A percentile compares a stretch with the other conserved stretches of the same genome.
phyloP scores from a whole-genome alignment of 2,888 invertebrate genomes.

The Synanthedon formicaeformis region DNA sequence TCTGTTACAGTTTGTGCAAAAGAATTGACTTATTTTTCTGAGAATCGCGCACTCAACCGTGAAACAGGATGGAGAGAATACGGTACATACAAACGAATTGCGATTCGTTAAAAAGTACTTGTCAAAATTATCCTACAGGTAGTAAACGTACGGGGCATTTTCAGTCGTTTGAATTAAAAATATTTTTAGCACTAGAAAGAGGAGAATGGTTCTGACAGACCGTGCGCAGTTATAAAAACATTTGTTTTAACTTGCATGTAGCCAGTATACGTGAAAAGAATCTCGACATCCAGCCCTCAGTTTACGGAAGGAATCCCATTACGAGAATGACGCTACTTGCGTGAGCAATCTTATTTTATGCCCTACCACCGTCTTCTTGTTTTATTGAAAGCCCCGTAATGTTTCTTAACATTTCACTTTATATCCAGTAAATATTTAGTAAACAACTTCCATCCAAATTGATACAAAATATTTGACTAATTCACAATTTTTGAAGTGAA shows the following conservation, averaged over 20 bases:
- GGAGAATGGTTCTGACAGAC: neutral
- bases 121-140: no score
- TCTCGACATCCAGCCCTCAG: conserved; percentile 13
- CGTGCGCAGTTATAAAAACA: conserved; percentile 14
- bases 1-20: no score
- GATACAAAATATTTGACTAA: no score
- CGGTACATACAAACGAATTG: no score
- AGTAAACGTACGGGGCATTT: no score
- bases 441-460: no score
- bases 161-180: no score
- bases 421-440: neutral
- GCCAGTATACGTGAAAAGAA: conserved; percentile 13
- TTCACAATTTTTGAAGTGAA: no score
- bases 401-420: neutral
- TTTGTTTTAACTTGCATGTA: conserved; percentile 29
- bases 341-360: conserved; percentile 42
- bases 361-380: neutral
- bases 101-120: no score
- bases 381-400: neutral
- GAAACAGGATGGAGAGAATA: no score
- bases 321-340: conserved; percentile 34
- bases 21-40: no score
- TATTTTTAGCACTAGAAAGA: neutral
- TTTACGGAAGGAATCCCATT: conserved; percentile 41
- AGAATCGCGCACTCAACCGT: no score